phyloP scores from a whole-genome alignment of 2,888 invertebrate species.

The Troides oblongomaculatus region DNA sequence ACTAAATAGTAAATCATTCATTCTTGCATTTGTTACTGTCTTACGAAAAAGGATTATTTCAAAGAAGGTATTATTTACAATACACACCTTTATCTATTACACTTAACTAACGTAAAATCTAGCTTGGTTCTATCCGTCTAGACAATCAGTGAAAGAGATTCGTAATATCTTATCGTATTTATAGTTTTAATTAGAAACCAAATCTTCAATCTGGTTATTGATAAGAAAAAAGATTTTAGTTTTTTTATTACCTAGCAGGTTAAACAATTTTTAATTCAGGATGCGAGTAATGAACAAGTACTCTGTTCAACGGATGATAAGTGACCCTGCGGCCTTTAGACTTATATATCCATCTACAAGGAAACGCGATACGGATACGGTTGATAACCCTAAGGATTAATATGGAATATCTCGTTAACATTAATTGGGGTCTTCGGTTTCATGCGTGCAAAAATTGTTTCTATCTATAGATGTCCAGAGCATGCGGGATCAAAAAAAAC shows the following conservation, averaged over 20 bases:
- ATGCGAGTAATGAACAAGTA: background rate
- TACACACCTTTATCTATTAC: too few species aligned
- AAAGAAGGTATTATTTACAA: too few species aligned
- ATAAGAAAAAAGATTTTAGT: background rate
- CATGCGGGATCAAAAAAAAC: background rate
- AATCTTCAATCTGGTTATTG: background rate
- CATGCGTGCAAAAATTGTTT: background rate
- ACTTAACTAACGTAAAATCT: too few species aligned
- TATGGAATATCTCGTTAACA: background rate
- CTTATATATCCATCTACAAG: slow-evolving; percentile 1
- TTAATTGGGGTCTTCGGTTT: background rate
- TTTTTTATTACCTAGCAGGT: background rate
- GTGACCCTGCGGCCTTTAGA: background rate
- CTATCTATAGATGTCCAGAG: background rate
- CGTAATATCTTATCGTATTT: background rate
- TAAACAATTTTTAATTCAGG: background rate
- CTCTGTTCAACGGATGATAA: background rate
- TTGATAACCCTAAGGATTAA: slow-evolving; percentile 1
- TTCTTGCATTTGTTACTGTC: too few species aligned
- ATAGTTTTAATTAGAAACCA: background rate
- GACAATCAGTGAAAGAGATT: background rate
- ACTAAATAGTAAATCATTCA: too few species aligned
- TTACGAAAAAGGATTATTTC: too few species aligned
- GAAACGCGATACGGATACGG: slow-evolving; percentile 1
- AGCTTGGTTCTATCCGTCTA: background rate